phyloP scores from a whole-genome alignment of 2,797 vertebrate species.

The Sphenopsis melanotis region DNA sequence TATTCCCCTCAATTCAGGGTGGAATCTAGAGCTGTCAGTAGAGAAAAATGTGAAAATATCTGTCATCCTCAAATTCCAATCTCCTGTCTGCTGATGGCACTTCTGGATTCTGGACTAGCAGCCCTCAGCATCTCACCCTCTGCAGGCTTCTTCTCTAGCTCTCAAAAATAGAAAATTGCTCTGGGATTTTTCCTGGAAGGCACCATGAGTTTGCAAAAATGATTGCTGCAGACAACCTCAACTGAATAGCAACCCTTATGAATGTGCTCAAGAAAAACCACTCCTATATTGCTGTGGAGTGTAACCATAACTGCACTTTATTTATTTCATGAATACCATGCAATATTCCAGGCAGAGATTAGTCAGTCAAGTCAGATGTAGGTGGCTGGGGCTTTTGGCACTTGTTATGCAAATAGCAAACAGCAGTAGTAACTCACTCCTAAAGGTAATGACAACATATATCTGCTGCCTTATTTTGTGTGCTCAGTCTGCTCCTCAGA shows the following conservation, averaged over 20 bases:
- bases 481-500: neutral
- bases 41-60: neutral
- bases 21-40: neutral
- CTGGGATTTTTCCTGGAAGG: constrained; percentile 34
- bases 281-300: neutral
- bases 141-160: neutral
- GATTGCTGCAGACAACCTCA: neutral
- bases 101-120: neutral
- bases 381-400: neutral
- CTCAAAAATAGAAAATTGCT: constrained; percentile 2
- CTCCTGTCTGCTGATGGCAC: neutral
- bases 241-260: neutral
- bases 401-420: constrained; percentile 11
- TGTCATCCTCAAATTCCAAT: neutral
- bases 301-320: neutral
- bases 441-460: neutral
- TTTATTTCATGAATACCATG: neutral
- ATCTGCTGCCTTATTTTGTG: neutral
- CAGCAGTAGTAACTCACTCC: neutral
- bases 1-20: neutral
- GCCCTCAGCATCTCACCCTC: neutral
- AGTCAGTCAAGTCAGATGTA: neutral
- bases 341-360: neutral
- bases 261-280: neutral
- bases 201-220: constrained; percentile 8